Evolutionary conservation across 2,888 invertebrate species (phyloP).

Genomic region (Caenorhabditis sp.): DNA sequence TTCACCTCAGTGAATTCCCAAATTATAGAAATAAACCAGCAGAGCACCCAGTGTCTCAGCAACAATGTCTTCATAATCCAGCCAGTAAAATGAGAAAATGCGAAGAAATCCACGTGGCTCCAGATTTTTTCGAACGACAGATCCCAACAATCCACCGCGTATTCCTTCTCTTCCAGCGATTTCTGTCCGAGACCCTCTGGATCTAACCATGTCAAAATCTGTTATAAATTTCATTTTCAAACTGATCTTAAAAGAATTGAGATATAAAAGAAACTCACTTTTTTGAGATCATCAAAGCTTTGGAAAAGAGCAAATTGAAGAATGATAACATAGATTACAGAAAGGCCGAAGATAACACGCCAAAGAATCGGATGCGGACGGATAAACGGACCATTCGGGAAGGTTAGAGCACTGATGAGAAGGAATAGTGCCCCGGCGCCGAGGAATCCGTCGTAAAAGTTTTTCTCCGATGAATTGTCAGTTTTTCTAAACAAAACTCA

Average conservation of each 20-base stretch:
- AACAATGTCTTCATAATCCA: conserved; percentile 95
- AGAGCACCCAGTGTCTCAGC: conserved; percentile 94
- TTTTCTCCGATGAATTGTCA: conserved; percentile 89
- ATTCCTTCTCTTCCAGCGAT: conserved; percentile 85
- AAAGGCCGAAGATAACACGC: conserved; percentile 92
- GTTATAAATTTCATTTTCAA: conserved; percentile 80
- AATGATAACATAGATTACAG: conserved; percentile 85
- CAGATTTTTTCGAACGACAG: conserved; percentile 92
- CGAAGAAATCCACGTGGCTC: conserved; percentile 96
- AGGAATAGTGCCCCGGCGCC: conserved; percentile 97
- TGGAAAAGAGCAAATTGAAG: conserved; percentile 92
- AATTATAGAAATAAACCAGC: conserved; percentile 98
- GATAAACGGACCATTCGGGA: conserved; percentile 98
- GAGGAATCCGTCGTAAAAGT: conserved; percentile 94
- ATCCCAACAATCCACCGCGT: conserved; percentile 98
- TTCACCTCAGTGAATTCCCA: conserved; percentile 99
- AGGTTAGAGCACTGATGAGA: conserved; percentile 95
- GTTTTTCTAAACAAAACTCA: conserved; percentile 88
- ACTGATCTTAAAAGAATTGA: background rate
- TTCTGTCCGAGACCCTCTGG: conserved; percentile 87
- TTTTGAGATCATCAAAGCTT: conserved; percentile 92
- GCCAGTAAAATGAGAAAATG: conserved; percentile 95
- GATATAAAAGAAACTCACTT: conserved; percentile 85
- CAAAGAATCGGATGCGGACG: conserved; percentile 98
- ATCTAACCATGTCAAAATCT: conserved; percentile 95